Evolutionary conservation across 2,888 invertebrate genomes (phyloP).

Genomic region (Iselma pallidipennis): DNA sequence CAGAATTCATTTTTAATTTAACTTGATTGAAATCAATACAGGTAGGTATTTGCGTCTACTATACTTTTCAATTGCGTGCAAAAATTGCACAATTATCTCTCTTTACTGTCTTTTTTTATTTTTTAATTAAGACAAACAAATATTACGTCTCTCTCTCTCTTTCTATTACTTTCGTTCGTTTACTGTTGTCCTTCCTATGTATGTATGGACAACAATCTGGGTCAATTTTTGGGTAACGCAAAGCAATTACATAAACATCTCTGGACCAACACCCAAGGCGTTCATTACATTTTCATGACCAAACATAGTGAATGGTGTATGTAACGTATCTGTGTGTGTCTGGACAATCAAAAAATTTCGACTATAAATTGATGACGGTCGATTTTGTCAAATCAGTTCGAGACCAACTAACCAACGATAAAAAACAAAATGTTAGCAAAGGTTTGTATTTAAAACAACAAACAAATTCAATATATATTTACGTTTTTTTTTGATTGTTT

Average conservation of each 20-base stretch:
- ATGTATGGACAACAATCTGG: slow-evolving; percentile 14
- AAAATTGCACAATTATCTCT: slow-evolving; percentile 2
- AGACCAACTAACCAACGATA: not conserved
- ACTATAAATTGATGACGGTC: slow-evolving; percentile 15
- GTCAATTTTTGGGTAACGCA: slow-evolving; percentile 7
- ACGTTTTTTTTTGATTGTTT: not conserved
- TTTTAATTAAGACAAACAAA: not conserved
- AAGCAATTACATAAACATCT: slow-evolving; percentile 9
- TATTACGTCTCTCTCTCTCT: not conserved
- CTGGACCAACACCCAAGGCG: not conserved
- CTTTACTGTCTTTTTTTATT: not conserved
- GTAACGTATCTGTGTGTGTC: not conserved
- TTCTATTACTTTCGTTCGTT: not conserved
- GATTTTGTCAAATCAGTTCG: slow-evolving; percentile 10
- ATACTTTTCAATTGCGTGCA: slow-evolving; percentile 2
- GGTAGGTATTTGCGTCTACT: not conserved
- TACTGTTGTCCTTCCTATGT: not conserved
- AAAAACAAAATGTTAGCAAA: slow-evolving; percentile 14
- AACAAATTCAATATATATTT: not conserved
- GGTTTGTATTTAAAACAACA: slow-evolving; percentile 4
- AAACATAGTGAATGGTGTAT: slow-evolving; percentile 15
- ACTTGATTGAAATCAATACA: not conserved
- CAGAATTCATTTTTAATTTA: slow-evolving; percentile 2
- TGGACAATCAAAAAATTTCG: not conserved
- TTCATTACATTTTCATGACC: slow-evolving; percentile 9